Percentiles rank a stretch among this genome's conserved stretches.
phyloP scores from a whole-genome alignment of 2,113 vertebrate genomes.

The Eublepharis macularius region DNA sequence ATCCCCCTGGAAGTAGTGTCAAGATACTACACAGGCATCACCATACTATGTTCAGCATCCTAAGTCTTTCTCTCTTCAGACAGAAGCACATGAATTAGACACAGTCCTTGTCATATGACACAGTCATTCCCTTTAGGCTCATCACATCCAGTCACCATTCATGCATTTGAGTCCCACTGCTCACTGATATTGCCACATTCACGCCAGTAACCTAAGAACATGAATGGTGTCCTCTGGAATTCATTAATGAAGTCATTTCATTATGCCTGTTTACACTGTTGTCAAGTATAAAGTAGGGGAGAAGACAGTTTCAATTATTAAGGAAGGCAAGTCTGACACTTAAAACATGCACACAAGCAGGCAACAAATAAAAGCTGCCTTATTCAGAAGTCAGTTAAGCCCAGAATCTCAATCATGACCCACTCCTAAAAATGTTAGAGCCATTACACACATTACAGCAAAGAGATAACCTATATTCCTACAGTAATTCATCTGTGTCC shows the following conservation, averaged over 20 bases:
- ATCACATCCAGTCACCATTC: constrained; percentile 23
- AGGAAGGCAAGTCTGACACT: too few relatives aligned
- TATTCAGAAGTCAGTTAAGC: not conserved
- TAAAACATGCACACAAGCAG: too few relatives aligned
- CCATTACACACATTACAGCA: not conserved
- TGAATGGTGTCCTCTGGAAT: constrained; percentile 21
- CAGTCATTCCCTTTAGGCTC: constrained; percentile 1
- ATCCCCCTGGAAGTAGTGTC: not conserved
- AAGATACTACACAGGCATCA: not conserved
- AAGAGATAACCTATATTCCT: not conserved
- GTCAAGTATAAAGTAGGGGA: not conserved
- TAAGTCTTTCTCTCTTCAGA: not conserved
- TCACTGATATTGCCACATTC: constrained; percentile 4
- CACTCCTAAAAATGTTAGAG: not conserved
- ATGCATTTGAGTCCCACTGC: not conserved
- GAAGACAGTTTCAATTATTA: not conserved
- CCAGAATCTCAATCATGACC: not conserved
- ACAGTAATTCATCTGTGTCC: not conserved
- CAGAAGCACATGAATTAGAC: not conserved
- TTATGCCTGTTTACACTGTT: not conserved
- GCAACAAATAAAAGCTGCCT: not conserved
- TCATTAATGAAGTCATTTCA: constrained; percentile 29
- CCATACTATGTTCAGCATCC: not conserved
- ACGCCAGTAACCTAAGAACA: constrained; percentile 7
- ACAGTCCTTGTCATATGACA: constrained; percentile 41